Base-by-base conservation (phyloP, 2,113 vertebrate species). In the Thalassarche chlororhynchos region DNA sequence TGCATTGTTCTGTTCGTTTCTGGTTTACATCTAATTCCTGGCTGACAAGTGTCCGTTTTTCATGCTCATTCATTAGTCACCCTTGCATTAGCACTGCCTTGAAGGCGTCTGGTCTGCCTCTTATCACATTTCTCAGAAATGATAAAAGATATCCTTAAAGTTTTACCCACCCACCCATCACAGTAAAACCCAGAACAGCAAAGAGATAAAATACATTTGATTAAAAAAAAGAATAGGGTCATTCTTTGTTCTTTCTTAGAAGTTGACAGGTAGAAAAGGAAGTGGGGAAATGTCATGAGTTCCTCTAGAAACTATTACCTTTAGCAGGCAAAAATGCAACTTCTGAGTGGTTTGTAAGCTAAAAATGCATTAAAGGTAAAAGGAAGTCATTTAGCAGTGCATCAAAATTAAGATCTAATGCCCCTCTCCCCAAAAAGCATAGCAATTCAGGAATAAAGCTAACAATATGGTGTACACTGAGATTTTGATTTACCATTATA, bases 21-120 rank as follows among this genome's bases (percentile, higher is more conserved):
- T 97, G 94, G 93, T 98, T 98, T 98, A 96, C 96, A 92, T 98
- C 96, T 97, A 97, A 98, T 97, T 97, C 93, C 88, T 96, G 87
- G 66, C 84, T 97, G 97, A 98, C 95, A 96, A 98, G 91, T 97
- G 97, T 96, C 97, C n/a, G 19, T 97, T 98, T 98, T 98, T 98
- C 96, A 91, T 96, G 80, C 93, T 95, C 96, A 94, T 96, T 98
- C 97, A 98, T 98, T 98, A 84, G 75, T 98, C 96, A 97, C 85
- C 85, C 84, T 82, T 95, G 64, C 93, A 80, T 97, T 98, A 98
- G 51, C 88, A 84, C 84, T 95, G 79, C 71, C 89, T 92, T 96
- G 72, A 87, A 98, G 96, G 90, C n/a, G 26, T 95, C 82, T 74
- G 38, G 60, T 80, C 94, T 97, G 91, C 84, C 96, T 97, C 93